Percentiles rank a stretch among this genome's conserved stretches.
phyloP scores from a whole-genome alignment of 2,888 invertebrate genomes.

The Oxystoma pomonae region DNA sequence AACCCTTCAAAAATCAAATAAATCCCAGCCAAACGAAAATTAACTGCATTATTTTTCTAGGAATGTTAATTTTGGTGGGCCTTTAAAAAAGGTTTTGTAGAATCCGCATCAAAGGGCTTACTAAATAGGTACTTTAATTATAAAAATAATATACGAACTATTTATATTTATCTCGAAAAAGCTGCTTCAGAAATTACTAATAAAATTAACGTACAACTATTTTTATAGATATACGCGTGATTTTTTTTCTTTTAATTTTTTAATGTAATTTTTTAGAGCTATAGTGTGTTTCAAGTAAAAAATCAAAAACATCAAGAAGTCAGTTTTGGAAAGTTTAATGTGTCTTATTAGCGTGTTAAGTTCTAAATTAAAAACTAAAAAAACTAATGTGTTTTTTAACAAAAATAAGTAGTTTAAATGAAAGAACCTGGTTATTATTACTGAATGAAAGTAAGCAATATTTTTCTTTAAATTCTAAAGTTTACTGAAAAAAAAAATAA shows the following conservation, averaged over 20 bases:
- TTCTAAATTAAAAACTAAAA: conserved; percentile 9
- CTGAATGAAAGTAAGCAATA: too few species aligned
- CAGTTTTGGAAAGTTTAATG: background rate
- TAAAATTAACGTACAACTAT: background rate
- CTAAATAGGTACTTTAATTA: too few species aligned
- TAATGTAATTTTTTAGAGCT: background rate
- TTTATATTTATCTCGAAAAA: background rate
- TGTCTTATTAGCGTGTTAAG: conserved; percentile 3
- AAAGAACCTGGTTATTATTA: too few species aligned
- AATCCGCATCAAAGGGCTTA: too few species aligned
- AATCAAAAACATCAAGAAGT: background rate
- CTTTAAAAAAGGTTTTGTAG: too few species aligned
- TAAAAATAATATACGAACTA: conserved; percentile 3
- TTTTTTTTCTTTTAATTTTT: background rate
- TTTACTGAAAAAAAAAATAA: conserved; percentile 6
- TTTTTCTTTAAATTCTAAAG: too few species aligned
- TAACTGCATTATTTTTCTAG: too few species aligned
- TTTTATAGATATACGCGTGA: background rate
- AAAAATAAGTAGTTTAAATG: too few species aligned
- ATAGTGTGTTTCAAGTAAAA: background rate
- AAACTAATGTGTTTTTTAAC: conserved; percentile 7
- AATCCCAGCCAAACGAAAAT: too few species aligned
- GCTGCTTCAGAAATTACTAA: background rate
- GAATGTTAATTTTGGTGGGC: too few species aligned
- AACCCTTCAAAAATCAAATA: too few species aligned